Evolutionary conservation across 1,140 invertebrate genomes (phyloP), one percentile per base, ranked within the genome.

Genomic region (Saxidomus purpurata): DNA sequence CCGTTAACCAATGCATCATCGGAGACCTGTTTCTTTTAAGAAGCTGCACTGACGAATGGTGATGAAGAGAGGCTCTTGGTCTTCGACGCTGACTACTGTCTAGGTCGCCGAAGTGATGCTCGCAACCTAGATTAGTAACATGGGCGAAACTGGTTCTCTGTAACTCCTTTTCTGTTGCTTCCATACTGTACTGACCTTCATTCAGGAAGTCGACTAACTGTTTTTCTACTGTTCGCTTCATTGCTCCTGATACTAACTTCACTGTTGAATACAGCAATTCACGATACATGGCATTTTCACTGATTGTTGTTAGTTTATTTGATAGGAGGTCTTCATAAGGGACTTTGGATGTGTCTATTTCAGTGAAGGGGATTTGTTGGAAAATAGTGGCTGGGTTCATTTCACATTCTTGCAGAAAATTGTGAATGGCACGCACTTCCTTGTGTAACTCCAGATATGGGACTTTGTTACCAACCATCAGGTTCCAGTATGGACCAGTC

Each of bases 231-330:
- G 43, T 47, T 9, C 43, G 17, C 43, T n/a, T 47, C 98, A 86
- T 99, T 99, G 95, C 98, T 99, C 94, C 99, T 49, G 47, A 49
- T 49, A 49, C 17, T 49, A 17, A 11, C 17, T 49, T 49, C 47
- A 49, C 47, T 11, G 98, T 96, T 17, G 17, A 8, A 47, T 47
- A 9, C 43, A 47, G 17, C 8, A 47, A 17, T 47, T 47, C 43
- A 9, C 43, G 43, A 47, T 47, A 47, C 43, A 47, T 17, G 8
- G 43, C 8, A 17, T 47, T 47, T 47, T 47, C 43, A 47, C 17
- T 47, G 43, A 47, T 47, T 8, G 8, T 49, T 11, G 17, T 17
- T 11, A 49, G 47, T 49, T 49, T 49, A 49, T 17, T 49, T 17
- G 17, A 11, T 11, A 49, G 47, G 8, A 49, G 17, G 17, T 49